These are phyloP conservation scores for Drosophila silvestris DNA, from an alignment of 2,888 invertebrate species.

Conservation along the genomic window DNA sequence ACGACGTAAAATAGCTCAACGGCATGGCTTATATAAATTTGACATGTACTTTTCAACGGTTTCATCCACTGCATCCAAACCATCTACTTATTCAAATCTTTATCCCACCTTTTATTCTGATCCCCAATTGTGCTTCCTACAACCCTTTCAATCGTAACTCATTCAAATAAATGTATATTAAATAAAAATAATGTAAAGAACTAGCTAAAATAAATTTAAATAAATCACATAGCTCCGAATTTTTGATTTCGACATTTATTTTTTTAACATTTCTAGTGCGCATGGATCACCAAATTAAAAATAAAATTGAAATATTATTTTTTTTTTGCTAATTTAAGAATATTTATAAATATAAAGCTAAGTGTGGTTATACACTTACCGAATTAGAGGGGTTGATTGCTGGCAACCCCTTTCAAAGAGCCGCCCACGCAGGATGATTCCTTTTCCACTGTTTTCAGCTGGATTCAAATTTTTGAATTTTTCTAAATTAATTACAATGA, in stretches of 20 bases:
- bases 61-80: conserved; percentile 76
- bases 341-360: not conserved
- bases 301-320: not conserved
- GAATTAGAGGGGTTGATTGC: not conserved
- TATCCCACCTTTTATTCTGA: conserved; percentile 61
- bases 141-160: conserved; percentile 24
- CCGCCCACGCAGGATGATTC: not conserved
- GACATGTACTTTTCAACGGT: conserved; percentile 87
- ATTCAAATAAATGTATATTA: not conserved
- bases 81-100: conserved; percentile 40
- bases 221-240: not conserved
- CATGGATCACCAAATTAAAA: not conserved
- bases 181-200: not conserved
- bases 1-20: conserved; percentile 93
- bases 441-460: not conserved
- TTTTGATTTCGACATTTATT: not conserved
- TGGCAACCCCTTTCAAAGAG: not conserved
- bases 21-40: conserved; percentile 90
- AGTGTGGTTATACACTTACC: not conserved
- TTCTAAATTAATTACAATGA: not conserved
- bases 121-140: conserved; percentile 63
- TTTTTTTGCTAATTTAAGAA: not conserved
- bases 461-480: not conserved
- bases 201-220: not conserved
- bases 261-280: not conserved